Percentiles rank a stretch among this genome's conserved stretches.
Evolutionary conservation across 2,888 invertebrate genomes (phyloP).

Genomic region (Tachina lurida): DNA sequence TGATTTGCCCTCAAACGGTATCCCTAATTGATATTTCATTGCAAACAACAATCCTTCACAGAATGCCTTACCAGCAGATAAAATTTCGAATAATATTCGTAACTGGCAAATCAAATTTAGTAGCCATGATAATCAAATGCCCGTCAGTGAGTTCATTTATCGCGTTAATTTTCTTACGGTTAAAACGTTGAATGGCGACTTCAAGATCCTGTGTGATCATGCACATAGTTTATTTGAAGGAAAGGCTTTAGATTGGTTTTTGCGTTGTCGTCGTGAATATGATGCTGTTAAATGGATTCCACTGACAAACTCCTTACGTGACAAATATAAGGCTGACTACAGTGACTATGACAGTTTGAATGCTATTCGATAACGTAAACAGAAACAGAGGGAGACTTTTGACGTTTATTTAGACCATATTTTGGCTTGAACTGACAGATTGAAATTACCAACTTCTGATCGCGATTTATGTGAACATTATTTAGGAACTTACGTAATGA

Average conservation of each 20-base stretch:
- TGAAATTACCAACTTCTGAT: not conserved
- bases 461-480: not conserved
- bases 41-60: not conserved
- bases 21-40: not conserved
- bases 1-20: not conserved
- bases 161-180: no score
- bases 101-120: no score
- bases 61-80: no score
- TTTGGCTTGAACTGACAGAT: not conserved
- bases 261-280: not conserved
- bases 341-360: not conserved
- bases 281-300: not conserved
- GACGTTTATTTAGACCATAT: not conserved
- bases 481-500: not conserved
- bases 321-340: not conserved
- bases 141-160: no score
- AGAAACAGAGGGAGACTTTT: not conserved
- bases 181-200: not conserved
- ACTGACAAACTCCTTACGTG: not conserved
- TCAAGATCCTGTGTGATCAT: constrained; percentile 2
- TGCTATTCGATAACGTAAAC: no score
- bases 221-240: constrained; percentile 5
- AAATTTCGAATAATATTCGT: no score
- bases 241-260: not conserved
- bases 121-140: no score